Evolutionary conservation across 2,797 vertebrate genomes (phyloP), one percentile per base, ranked within the genome.

Genomic region (Pelochelys cantorii): DNA sequence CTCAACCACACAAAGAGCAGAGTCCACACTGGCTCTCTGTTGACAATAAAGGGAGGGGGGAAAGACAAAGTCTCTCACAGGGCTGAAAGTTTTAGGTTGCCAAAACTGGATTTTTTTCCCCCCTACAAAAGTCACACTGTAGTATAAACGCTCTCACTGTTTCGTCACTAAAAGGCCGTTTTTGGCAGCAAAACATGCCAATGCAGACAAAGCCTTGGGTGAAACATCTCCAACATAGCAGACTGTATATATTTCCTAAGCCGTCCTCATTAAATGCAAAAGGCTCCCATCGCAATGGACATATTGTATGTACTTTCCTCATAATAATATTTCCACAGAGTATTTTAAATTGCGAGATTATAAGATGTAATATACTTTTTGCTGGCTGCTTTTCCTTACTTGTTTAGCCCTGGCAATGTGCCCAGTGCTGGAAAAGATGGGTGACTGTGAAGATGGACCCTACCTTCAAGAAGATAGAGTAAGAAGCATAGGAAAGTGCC

Each of bases 251-350:
- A 27, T 87, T 90, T n/a, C 79, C 86, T 93, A 54, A 91, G 55
- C 42, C 8, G 7, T 91, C 55, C 25, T 93, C 62, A 56, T 88
- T 91, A 91, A 86, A 53, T 53, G 37, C 88, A 77, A 93, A 93
- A 94, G 75, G n/a, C n/a, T 87, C 79, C 37, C 8, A 3, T 83
- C 11, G 6, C 54, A 77, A 14, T 65, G 48, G 85, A 77, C 7
- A 62, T 81, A 3, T 4, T 75, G 57, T 42, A 86, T 65, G 7
- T 88, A 79, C n/a, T 91, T 90, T 12, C 42, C 1, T 1, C 74
- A 71, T 11, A 42, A 42, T 84, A 55, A 89, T 86, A 84, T 59
- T 93, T 71, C 68, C 34, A 71, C 18, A 37, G 68, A 37, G 17
- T 71, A 11, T 65, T 71, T 23, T 37, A 2, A 71, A 71, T 4